Conservation (phyloP, 2,113 vertebrate species). For the Glaucidium brasilianum region DNA sequence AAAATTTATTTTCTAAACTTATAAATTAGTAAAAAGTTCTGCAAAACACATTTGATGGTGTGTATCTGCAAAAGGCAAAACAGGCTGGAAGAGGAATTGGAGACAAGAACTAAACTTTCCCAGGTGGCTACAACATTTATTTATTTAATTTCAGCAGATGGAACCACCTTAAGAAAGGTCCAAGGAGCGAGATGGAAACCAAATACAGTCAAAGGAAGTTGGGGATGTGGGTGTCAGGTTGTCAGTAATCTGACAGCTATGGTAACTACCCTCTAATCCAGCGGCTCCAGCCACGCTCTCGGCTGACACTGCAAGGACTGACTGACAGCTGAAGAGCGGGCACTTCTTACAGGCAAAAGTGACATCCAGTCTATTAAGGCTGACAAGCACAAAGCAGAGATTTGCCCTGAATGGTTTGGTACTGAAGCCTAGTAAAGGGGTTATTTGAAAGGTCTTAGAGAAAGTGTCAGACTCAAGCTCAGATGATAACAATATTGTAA, state of each 20-base stretch:
- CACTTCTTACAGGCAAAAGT: slow-evolving; percentile 97
- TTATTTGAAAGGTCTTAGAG: slow-evolving; percentile 97
- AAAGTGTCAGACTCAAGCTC: slow-evolving; percentile 96
- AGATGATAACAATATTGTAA: slow-evolving; percentile 99
- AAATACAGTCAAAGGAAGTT: slow-evolving; percentile 93
- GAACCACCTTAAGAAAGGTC: slow-evolving; percentile 83
- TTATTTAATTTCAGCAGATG: slow-evolving; percentile 59
- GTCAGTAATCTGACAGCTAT: slow-evolving; percentile 99
- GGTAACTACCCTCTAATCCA: slow-evolving; percentile 99
- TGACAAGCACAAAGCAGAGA: slow-evolving; percentile 99
- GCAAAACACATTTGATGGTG: neutral
- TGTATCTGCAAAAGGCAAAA: neutral
- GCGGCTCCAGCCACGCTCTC: slow-evolving; percentile 96
- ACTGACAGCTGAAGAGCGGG: slow-evolving; percentile 99
- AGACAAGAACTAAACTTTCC: slow-evolving; percentile 48
- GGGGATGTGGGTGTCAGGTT: slow-evolving; percentile 97
- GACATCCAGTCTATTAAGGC: slow-evolving; percentile 99
- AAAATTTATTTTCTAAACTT: neutral
- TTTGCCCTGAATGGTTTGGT: slow-evolving; percentile 96
- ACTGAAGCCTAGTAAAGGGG: slow-evolving; percentile 94
- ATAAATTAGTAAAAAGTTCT: neutral
- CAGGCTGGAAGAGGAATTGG: neutral
- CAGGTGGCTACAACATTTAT: slow-evolving; percentile 19
- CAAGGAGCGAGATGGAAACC: slow-evolving; percentile 86
- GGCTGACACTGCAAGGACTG: slow-evolving; percentile 94